Percentiles rank a stretch among this genome's conserved stretches.
phyloP scores from a whole-genome alignment of 2,888 invertebrate species.

The Onthophagus sagittarius region DNA sequence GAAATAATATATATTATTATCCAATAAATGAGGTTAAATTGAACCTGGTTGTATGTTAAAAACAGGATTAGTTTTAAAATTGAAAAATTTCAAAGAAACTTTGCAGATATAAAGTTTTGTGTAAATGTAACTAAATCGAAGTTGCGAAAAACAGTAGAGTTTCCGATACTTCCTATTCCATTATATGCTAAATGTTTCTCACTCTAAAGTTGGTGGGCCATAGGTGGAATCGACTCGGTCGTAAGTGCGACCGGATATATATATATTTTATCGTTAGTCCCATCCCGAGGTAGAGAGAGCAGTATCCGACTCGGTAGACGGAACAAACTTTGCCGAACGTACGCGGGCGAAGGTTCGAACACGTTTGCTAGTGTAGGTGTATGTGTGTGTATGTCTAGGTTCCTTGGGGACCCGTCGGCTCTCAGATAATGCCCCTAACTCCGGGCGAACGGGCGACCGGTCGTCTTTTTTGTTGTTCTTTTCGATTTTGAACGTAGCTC shows the following conservation, averaged over 20 bases:
- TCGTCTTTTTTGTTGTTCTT: constrained; percentile 44
- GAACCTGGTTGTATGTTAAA: too few relatives aligned
- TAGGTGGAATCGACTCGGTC: constrained; percentile 8
- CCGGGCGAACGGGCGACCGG: constrained; percentile 32
- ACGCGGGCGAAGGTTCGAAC: not conserved
- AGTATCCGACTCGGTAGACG: constrained; percentile 33
- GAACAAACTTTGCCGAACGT: not conserved
- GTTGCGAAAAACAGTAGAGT: not conserved
- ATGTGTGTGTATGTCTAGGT: constrained; percentile 33
- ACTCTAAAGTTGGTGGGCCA: constrained; percentile 21
- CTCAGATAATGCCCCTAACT: constrained; percentile 43
- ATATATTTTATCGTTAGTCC: constrained; percentile 35
- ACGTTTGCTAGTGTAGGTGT: constrained; percentile 32
- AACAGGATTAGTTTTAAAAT: too few relatives aligned
- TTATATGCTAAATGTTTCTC: constrained; percentile 25
- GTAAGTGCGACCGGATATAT: constrained; percentile 24
- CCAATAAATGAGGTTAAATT: too few relatives aligned
- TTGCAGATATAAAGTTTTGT: not conserved
- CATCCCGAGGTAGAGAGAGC: constrained; percentile 30
- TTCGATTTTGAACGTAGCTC: constrained; percentile 36
- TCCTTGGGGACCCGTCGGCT: constrained; percentile 38
- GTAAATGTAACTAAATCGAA: not conserved
- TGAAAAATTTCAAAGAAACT: too few relatives aligned
- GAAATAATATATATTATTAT: too few relatives aligned
- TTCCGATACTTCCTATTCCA: constrained; percentile 19